Percentiles rank a stretch among this genome's conserved stretches.
Evolutionary conservation across 2,113 vertebrate species (phyloP).

Genomic region (Xenopus borealis): DNA sequence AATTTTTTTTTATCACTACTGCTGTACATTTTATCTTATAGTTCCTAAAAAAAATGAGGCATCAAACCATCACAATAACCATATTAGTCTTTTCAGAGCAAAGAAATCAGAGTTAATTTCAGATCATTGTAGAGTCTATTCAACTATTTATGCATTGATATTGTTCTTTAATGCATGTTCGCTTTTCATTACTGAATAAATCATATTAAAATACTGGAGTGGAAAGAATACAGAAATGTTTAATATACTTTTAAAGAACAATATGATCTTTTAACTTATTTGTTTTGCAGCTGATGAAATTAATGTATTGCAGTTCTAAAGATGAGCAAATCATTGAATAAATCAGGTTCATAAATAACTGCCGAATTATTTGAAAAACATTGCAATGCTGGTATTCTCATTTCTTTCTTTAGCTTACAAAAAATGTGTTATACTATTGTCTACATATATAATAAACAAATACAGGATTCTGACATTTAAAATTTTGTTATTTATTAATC

Average conservation of each 20-base stretch:
- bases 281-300: slow-evolving; percentile 38
- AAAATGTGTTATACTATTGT: too few species aligned
- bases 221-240: slow-evolving; percentile 30
- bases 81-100: too few species aligned
- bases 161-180: slow-evolving; percentile 36
- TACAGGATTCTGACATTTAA: too few species aligned
- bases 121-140: background rate
- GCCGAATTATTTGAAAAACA: slow-evolving; percentile 28
- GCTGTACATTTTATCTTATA: too few species aligned
- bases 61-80: too few species aligned
- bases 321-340: slow-evolving; percentile 32
- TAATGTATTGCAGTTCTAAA: slow-evolving; percentile 29
- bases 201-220: slow-evolving; percentile 34
- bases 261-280: slow-evolving; percentile 24
- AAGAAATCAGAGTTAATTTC: slow-evolving; percentile 1
- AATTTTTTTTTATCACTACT: too few species aligned
- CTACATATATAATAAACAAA: too few species aligned
- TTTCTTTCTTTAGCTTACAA: background rate
- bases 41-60: too few species aligned
- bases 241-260: slow-evolving; percentile 42
- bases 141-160: slow-evolving; percentile 36
- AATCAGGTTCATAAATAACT: slow-evolving; percentile 33
- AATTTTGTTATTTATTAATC: too few species aligned
- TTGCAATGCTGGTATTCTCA: background rate
- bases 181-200: slow-evolving; percentile 39